Base-by-base conservation (phyloP, 2,888 invertebrate species). In the Crossocerus cetratus region DNA sequence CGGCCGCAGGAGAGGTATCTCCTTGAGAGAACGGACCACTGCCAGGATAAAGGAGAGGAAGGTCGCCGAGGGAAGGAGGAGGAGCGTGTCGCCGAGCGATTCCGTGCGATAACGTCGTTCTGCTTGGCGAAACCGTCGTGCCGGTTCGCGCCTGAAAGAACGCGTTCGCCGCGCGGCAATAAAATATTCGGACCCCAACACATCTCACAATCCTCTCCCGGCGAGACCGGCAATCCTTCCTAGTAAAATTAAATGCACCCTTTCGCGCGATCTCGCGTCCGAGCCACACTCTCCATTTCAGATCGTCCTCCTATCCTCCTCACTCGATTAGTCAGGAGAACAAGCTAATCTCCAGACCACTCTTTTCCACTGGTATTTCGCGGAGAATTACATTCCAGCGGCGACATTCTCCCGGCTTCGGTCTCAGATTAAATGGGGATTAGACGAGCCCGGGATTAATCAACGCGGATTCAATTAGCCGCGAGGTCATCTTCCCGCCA, bases 21-120 rank as follows among this genome's bases (percentile, higher is more conserved):
- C 49, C 49, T 69, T 69, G 32, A 32, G 80, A 76, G 78, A 72
- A 81, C 73, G 72, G 44, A 32, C 32, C 8, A 32, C 8, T 32
- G 32, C 32, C 32, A 32, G 32, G 32, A 32, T 32, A 32, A 32
- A 32, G 32, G 23, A 56, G 55, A 63, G 69, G 58, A 68, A 76
- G 73, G 80, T 74, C 76, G 76, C 67, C 62, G 63, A 64, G 75
- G 65, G 79, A 80, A 80, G 80, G 80, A 75, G 57, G 53, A 67
- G 70, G 72, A 77, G 81, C 77, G 77, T 81, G 81, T 81, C 81
- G 77, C 69, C 75, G 57, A 62, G 76, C 80, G 82, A 82, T 82
- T 80, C 77, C 66, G 69, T 72, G 80, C 78, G 82, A 82, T 82
- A 82, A 82, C 78, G 78, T 82, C 82, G 82, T 82, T 82, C 82